Evolutionary conservation across 2,113 vertebrate species (phyloP), one percentile per base, ranked within the genome.

Genomic region (Cololabis saira): DNA sequence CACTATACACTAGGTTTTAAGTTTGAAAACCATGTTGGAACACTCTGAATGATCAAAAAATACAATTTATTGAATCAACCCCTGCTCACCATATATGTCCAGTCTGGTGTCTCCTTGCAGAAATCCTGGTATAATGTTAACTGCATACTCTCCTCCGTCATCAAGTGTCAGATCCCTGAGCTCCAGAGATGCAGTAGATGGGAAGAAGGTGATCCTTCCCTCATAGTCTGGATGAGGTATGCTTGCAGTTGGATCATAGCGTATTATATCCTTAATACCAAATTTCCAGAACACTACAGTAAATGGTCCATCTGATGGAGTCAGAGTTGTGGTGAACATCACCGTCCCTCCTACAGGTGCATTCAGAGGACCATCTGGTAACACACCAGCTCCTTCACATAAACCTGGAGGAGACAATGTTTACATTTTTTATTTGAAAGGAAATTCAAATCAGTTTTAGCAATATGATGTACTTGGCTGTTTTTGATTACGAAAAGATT

Each of bases 121-220:
- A 30, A 27, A 27, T 27, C 0, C 0, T 12, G 17, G 1, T 0
- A 0, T 0, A 12, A 79, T 11, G 0, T 0, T 4, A 16, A 84
- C 18, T 0, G 0, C 0, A 57, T 87, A 90, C 1, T 1, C 0
- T 74, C 87, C 89, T 50, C 1, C 55, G 48, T 91, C 90, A 30
- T 0, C 11, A 2, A 51, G 10, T 62, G 48, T 0, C 60, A 90
- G 67, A 44, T 52, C 53, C 15, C 63, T 59, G 75, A 90, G 84
- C 74, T 80, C 69, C 71, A 90, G 74, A 76, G 86, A 84, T 40
- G 50, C 80, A 64, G 65, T 82, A 53, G 3, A 58, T 0, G 0
- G 6, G 53, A 77, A 44, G 3, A 83, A 2, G 3, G 5, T 61
- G 49, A 74, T 18, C 78, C 62, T 76, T 70, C 0, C 44, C 49